Evolutionary conservation across 2,888 invertebrate species (phyloP).

Genomic region (Pseudeuparius sepicola): DNA sequence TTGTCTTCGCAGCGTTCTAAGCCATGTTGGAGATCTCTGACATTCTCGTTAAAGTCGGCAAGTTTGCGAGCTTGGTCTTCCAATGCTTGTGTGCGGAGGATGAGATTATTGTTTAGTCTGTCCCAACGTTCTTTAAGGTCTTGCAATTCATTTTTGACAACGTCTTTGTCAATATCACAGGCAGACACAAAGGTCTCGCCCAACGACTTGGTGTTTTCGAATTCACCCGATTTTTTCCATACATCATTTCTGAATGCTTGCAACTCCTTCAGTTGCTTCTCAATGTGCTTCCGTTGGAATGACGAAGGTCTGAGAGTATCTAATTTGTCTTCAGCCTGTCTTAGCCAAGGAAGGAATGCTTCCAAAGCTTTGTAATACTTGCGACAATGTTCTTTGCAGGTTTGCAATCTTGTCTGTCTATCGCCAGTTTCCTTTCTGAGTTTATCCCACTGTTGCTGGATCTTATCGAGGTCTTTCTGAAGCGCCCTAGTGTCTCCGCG

Average conservation of each 20-base stretch:
- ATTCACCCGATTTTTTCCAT: slow-evolving; percentile 89
- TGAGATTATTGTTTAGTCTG: slow-evolving; percentile 72
- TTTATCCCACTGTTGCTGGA: slow-evolving; percentile 87
- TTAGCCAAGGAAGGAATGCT: slow-evolving; percentile 78
- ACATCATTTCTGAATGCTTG: slow-evolving; percentile 87
- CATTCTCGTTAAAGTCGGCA: slow-evolving; percentile 74
- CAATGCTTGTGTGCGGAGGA: slow-evolving; percentile 65
- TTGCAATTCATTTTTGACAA: slow-evolving; percentile 72
- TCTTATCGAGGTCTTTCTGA: slow-evolving; percentile 75
- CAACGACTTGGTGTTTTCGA: slow-evolving; percentile 74
- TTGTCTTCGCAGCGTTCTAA: slow-evolving; percentile 85
- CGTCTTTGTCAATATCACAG: slow-evolving; percentile 86
- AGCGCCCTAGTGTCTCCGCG: slow-evolving; percentile 49
- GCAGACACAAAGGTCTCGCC: slow-evolving; percentile 82
- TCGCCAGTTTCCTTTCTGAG: slow-evolving; percentile 81
- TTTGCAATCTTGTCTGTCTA: slow-evolving; percentile 75
- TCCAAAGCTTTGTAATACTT: slow-evolving; percentile 83
- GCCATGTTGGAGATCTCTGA: slow-evolving; percentile 75
- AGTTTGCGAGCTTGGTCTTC: slow-evolving; percentile 77
- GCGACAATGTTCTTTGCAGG: slow-evolving; percentile 84
- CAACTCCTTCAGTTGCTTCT: slow-evolving; percentile 77
- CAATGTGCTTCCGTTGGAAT: slow-evolving; percentile 77
- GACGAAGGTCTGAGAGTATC: slow-evolving; percentile 66
- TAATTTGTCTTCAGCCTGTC: slow-evolving; percentile 76
- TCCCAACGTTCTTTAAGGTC: slow-evolving; percentile 86